Evolutionary conservation across 2,888 invertebrate species (phyloP).

Genomic region (Agrypnus murinus): DNA sequence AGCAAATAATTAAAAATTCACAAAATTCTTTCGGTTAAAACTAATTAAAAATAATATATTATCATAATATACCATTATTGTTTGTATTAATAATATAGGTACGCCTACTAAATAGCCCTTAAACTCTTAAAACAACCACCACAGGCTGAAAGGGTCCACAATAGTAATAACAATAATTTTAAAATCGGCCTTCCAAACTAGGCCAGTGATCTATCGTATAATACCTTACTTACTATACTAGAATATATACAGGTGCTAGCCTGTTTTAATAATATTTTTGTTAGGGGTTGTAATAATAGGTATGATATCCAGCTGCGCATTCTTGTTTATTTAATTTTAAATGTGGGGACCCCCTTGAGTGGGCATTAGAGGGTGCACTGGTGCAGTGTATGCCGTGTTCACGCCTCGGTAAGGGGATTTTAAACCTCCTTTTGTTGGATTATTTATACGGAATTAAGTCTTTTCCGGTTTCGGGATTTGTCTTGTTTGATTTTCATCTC

Average conservation of each 20-base stretch:
- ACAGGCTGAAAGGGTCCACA: too few species aligned
- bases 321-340: constrained; percentile 67
- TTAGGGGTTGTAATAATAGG: constrained; percentile 60
- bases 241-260: constrained; percentile 52
- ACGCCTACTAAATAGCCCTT: too few species aligned
- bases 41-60: too few species aligned
- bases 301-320: constrained; percentile 67
- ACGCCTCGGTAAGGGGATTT: constrained; percentile 65
- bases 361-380: constrained; percentile 57
- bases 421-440: constrained; percentile 57
- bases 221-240: too few species aligned
- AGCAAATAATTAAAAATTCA: too few species aligned
- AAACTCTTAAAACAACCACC: too few species aligned
- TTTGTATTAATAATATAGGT: too few species aligned
- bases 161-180: too few species aligned
- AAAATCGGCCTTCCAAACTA: too few species aligned
- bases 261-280: constrained; percentile 62
- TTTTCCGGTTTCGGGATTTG: constrained; percentile 35
- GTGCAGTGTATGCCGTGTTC: constrained; percentile 60
- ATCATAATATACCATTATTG: too few species aligned
- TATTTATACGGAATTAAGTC: constrained; percentile 46
- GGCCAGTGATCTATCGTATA: neutral
- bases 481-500: constrained; percentile 5
- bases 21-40: too few species aligned
- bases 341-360: constrained; percentile 60